phyloP scores from a whole-genome alignment of 2,888 invertebrate species.

The Watsonalla cultraria region DNA sequence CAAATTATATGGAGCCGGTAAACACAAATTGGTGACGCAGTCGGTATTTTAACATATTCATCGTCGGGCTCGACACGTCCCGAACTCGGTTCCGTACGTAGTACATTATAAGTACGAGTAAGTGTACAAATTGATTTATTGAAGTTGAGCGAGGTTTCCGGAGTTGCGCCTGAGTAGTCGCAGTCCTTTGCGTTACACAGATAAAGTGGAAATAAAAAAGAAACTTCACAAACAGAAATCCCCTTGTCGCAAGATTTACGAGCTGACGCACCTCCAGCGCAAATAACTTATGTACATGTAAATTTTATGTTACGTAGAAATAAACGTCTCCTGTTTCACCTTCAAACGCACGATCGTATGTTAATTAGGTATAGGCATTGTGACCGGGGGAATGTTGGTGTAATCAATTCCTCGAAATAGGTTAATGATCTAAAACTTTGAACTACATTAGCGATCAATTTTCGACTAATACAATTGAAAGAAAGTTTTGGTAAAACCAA shows the following conservation, averaged over 20 bases:
- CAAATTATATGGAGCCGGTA: not conserved
- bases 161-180: slow-evolving; percentile 74
- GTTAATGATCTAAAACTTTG: slow-evolving; percentile 59
- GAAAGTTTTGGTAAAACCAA: slow-evolving; percentile 69
- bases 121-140: slow-evolving; percentile 78
- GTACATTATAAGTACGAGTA: slow-evolving; percentile 69
- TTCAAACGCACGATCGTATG: slow-evolving; percentile 8
- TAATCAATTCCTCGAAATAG: slow-evolving; percentile 24
- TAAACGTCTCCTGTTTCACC: slow-evolving; percentile 29
- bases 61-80: slow-evolving; percentile 58
- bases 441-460: slow-evolving; percentile 73
- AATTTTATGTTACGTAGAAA: slow-evolving; percentile 63
- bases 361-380: slow-evolving; percentile 6
- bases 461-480: slow-evolving; percentile 64
- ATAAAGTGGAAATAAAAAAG: slow-evolving; percentile 76
- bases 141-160: slow-evolving; percentile 67
- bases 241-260: slow-evolving; percentile 76
- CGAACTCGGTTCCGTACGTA: slow-evolving; percentile 42
- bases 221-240: slow-evolving; percentile 77
- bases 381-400: slow-evolving; percentile 3
- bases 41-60: slow-evolving; percentile 51
- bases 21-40: slow-evolving; percentile 28
- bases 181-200: slow-evolving; percentile 69
- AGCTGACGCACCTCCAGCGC: slow-evolving; percentile 68
- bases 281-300: slow-evolving; percentile 70